Evolutionary conservation across 2,888 invertebrate genomes (phyloP).

Genomic region (Xiphydria camelus): DNA sequence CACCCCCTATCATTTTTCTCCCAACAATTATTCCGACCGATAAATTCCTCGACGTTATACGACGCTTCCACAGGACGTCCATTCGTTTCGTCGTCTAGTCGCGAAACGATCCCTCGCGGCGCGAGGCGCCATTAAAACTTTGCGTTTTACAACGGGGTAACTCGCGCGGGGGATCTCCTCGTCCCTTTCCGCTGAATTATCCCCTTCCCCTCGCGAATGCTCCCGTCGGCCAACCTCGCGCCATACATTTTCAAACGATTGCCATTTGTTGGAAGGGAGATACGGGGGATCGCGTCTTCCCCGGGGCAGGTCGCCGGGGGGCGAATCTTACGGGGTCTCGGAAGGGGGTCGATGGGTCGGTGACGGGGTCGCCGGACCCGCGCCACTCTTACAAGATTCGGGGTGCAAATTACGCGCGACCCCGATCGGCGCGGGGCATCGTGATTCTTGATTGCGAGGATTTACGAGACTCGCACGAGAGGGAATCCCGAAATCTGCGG

Average conservation of each 20-base stretch:
- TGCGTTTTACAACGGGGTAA: too few species aligned
- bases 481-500: too few species aligned
- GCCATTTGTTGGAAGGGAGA: conserved; percentile 3
- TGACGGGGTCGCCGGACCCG: too few species aligned
- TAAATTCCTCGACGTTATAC: conserved; percentile 11
- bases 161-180: too few species aligned
- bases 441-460: conserved; percentile 18
- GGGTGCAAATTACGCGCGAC: conserved; percentile 9
- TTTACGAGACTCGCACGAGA: background rate
- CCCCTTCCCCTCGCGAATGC: too few species aligned
- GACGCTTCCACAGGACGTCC: background rate
- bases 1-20: too few species aligned
- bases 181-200: too few species aligned
- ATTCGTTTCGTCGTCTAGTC: background rate
- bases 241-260: conserved; percentile 3
- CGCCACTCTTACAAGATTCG: background rate
- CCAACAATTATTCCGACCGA: conserved; percentile 8
- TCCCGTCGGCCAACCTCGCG: too few species aligned
- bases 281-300: background rate
- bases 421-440: conserved; percentile 5
- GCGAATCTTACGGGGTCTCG: background rate
- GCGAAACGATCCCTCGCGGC: background rate
- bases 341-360: background rate
- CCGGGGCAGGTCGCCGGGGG: conserved; percentile 1
- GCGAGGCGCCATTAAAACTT: conserved; percentile 37